These are phyloP conservation scores for Argynnis bischoffii DNA, from an alignment of 2,888 invertebrate genomes.

Conservation along the genomic window DNA sequence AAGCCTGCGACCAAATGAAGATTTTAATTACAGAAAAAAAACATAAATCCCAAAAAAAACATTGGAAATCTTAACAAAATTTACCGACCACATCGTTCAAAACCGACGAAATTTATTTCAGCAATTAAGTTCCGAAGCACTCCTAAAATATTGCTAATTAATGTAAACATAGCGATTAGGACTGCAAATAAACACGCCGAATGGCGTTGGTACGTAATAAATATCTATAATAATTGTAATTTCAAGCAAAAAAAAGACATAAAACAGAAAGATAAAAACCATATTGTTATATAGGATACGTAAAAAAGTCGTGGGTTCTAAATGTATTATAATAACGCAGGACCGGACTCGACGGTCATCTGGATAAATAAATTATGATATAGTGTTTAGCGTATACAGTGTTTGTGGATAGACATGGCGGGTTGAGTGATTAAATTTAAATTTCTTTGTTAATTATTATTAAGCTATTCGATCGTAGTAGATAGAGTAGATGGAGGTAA, in stretches of 20 bases:
- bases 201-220: constrained; percentile 74
- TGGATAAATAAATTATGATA: constrained; percentile 81
- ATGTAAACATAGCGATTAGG: constrained; percentile 81
- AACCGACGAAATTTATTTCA: constrained; percentile 66
- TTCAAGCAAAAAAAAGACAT: constrained; percentile 75
- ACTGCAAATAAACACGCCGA: constrained; percentile 72
- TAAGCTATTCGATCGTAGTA: neutral
- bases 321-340: constrained; percentile 68
- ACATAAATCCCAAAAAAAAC: neutral
- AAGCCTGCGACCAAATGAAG: no score
- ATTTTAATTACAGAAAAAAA: constrained; percentile 2
- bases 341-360: constrained; percentile 73
- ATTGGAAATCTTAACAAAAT: constrained; percentile 24
- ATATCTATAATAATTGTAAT: constrained; percentile 82
- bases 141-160: constrained; percentile 80
- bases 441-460: neutral
- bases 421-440: neutral
- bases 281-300: constrained; percentile 53
- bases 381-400: constrained; percentile 53
- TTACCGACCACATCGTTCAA: constrained; percentile 49
- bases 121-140: constrained; percentile 73
- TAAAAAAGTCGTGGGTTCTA: constrained; percentile 46
- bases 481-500: no score
- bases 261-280: constrained; percentile 75
- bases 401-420: constrained; percentile 4